These are phyloP conservation scores for Macrosiphum euphorbiae DNA, from an alignment of 2,888 invertebrate genomes.

Conservation along the genomic window DNA sequence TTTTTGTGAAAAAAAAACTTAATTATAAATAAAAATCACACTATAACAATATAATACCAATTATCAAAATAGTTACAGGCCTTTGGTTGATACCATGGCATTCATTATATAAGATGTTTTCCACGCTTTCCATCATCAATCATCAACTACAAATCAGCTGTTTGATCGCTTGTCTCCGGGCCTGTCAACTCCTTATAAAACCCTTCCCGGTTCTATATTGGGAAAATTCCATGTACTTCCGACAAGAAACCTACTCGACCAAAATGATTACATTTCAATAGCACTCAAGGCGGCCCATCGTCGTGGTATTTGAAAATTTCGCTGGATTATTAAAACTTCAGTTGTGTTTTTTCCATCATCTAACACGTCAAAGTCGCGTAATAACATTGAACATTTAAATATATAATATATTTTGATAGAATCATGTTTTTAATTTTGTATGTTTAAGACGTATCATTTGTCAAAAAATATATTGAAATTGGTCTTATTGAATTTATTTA, in stretches of 20 bases:
- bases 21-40: neutral
- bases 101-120: conserved; percentile 22
- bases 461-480: neutral
- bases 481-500: neutral
- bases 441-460: neutral
- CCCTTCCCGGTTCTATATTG: neutral
- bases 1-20: neutral
- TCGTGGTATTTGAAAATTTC: conserved; percentile 12
- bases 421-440: neutral
- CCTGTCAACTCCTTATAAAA: conserved; percentile 32
- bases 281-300: neutral
- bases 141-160: conserved; percentile 46
- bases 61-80: neutral
- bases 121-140: conserved; percentile 35
- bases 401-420: neutral
- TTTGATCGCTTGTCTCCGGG: conserved; percentile 49
- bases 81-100: neutral
- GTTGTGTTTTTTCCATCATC: neutral
- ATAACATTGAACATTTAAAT: conserved; percentile 11
- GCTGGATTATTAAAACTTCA: conserved; percentile 44
- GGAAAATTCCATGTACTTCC: conserved; percentile 15
- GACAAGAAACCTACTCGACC: conserved; percentile 39
- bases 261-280: conserved; percentile 55
- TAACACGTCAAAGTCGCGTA: neutral
- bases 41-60: neutral